Evolutionary conservation across 30 jellyfish, hydroid and myxozoan genomes (phyloP).

Genomic region (Cassiopea andromeda): DNA sequence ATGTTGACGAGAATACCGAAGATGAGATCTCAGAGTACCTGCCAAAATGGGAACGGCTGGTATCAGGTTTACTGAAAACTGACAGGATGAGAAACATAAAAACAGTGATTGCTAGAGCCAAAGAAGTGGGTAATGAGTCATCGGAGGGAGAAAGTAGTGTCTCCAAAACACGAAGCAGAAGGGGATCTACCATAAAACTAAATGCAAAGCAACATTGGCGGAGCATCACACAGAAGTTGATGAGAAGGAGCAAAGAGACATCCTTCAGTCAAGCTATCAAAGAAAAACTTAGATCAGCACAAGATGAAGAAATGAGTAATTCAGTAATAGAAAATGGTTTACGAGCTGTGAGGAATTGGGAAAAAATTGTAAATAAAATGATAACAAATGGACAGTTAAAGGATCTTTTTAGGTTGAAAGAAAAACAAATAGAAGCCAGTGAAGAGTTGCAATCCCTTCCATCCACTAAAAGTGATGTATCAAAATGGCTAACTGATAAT

Average conservation of each 20-base stretch:
- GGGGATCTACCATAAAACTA: background rate
- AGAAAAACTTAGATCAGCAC: background rate
- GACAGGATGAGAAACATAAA: background rate
- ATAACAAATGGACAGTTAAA: background rate
- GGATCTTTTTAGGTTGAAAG: background rate
- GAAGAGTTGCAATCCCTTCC: background rate
- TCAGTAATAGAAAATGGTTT: background rate
- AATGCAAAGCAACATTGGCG: background rate
- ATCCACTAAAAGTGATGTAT: background rate
- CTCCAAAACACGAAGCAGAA: background rate
- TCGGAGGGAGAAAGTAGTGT: background rate
- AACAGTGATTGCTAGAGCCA: background rate
- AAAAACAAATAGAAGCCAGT: background rate
- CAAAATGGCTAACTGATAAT: background rate
- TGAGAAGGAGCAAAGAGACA: background rate
- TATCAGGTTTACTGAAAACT: background rate
- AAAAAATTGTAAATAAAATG: background rate
- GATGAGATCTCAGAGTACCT: background rate
- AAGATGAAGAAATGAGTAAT: background rate
- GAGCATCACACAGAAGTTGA: background rate
- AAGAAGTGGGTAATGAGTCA: background rate
- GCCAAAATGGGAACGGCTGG: constrained; percentile 9
- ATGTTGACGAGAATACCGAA: background rate
- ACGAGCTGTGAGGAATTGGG: constrained; percentile 28
- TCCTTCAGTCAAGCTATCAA: background rate